These are phyloP conservation scores for Suncus etruscus DNA, from an alignment of 2,113 vertebrate species.

Conservation along the genomic window DNA sequence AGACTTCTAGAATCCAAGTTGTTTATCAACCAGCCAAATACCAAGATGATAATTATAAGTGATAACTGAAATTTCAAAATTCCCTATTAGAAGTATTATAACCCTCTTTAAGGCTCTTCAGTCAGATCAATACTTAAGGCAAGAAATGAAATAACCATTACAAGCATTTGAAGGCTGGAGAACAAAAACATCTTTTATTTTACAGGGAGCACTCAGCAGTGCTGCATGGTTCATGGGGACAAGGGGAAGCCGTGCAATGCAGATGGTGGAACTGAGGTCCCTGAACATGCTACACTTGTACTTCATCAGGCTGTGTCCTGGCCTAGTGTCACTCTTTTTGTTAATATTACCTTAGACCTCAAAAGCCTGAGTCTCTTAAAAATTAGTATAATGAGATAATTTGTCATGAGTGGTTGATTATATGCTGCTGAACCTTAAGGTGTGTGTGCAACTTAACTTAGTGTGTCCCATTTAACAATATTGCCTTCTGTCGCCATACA, in stretches of 20 bases:
- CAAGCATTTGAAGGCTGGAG: slow-evolving; percentile 5
- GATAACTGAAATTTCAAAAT: background rate
- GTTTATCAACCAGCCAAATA: background rate
- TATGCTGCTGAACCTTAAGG: background rate
- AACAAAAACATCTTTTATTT: background rate
- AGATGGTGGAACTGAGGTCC: no score
- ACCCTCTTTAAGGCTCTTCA: background rate
- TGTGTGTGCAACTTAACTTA: background rate
- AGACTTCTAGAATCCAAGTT: background rate
- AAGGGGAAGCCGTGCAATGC: no score
- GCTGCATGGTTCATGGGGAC: no score
- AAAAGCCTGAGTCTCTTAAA: background rate
- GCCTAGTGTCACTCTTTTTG: background rate
- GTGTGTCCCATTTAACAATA: slow-evolving; percentile 1
- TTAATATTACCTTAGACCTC: background rate
- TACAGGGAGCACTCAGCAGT: no score
- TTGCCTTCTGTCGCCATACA: background rate
- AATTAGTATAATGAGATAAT: slow-evolving; percentile 39
- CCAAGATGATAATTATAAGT: background rate
- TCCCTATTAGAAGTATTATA: background rate
- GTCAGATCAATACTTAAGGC: background rate
- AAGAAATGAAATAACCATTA: background rate
- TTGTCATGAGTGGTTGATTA: background rate
- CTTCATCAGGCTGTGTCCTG: no score
- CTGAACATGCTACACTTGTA: no score